Base-by-base conservation (phyloP, 2,888 invertebrate species). In the Ophion ellenae region DNA sequence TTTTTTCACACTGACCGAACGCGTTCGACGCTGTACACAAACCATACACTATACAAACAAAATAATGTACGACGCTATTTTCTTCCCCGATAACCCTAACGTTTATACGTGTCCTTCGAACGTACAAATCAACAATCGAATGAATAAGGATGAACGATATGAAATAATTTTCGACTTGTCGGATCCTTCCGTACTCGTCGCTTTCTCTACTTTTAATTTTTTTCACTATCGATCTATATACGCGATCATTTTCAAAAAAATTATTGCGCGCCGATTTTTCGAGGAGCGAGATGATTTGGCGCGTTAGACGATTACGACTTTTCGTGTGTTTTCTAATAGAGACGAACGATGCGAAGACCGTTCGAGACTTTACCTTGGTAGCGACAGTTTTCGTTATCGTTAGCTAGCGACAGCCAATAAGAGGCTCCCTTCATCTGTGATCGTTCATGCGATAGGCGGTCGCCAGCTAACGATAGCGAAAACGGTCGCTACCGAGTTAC, bases 121-220 rank as follows among this genome's bases (percentile, higher is more conserved):
- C 11, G 73, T 28, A 24, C 4, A 53, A 17, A 53, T 53, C 17
- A 53, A 20, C 73, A 57, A 70, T 45, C 14, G 70, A 86, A 86
- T 83, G 83, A 86, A 86, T 86, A 86, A 86, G 63, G 79, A 67
- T 81, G 73, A 78, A 74, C 40, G 64, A 77, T 64, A 28, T 74
- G 64, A 74, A 75, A 67, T 74, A 59, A 14, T 45, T 61, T 40
- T 24, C 5, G n/a, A n/a, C 20, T 28, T 57, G 7, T 78, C 36
- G 40, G 45, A 47, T 11, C 28, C 40, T 2, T 45, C 47, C 47
- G 3, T 2, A 11, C 17, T 0, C 47, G 14, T 14, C 11, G 47
- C 3, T 14, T 0, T 45, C 32, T 53, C 7, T 24, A 0, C 53
- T 14, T 36, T 17, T 14, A n/a, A 20, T 75, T 11, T 5, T 36